These are phyloP conservation scores for Pangasius djambal DNA, from an alignment of 2,797 vertebrate species.

Conservation along the genomic window DNA sequence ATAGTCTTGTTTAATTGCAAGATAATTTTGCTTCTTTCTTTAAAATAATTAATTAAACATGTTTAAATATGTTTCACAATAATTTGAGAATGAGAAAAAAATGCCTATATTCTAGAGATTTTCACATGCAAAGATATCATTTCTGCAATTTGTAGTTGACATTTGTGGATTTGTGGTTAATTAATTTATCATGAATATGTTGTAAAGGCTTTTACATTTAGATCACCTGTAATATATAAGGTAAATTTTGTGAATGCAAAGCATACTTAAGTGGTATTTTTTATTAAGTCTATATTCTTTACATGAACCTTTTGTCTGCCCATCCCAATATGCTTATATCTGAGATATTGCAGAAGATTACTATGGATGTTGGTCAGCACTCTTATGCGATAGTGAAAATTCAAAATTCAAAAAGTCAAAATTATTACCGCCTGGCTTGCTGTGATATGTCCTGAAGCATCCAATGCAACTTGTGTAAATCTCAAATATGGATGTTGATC, in stretches of 20 bases:
- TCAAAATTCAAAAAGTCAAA: neutral
- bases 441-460: neutral
- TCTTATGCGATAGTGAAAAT: neutral
- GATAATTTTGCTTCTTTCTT: neutral
- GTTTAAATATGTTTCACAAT: neutral
- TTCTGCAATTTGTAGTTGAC: neutral
- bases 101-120: neutral
- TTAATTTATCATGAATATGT: neutral
- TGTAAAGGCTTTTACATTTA: neutral
- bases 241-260: neutral
- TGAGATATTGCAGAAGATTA: neutral
- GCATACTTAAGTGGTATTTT: neutral
- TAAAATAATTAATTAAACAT: neutral
- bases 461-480: neutral
- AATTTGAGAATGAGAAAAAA: neutral
- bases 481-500: neutral
- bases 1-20: neutral
- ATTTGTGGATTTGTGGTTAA: neutral
- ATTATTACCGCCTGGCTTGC: neutral
- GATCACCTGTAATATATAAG: neutral
- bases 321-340: neutral
- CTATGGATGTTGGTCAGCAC: neutral
- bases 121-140: neutral
- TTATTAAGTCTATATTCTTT: neutral
- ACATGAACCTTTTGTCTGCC: neutral